phyloP scores from a whole-genome alignment of 2,113 vertebrate genomes.

The Sakesphorus luctuosus region DNA sequence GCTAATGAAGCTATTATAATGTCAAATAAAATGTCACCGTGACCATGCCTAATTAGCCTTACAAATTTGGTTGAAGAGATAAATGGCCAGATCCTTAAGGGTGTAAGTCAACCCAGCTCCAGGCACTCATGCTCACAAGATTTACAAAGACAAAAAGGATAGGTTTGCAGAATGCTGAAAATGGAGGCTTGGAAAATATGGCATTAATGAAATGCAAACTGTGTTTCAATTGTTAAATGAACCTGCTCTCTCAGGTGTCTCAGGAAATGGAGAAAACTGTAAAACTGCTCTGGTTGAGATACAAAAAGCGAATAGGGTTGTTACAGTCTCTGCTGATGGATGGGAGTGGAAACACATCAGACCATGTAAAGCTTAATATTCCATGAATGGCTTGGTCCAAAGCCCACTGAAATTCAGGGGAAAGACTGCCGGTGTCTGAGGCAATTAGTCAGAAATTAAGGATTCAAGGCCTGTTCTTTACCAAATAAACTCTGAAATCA shows the following conservation, averaged over 20 bases:
- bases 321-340: background rate
- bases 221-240: constrained; percentile 35
- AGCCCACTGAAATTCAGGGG: background rate
- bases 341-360: background rate
- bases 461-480: background rate
- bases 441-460: background rate
- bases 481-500: background rate
- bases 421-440: background rate
- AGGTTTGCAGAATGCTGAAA: background rate
- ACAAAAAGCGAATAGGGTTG: background rate
- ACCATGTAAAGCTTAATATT: constrained; percentile 19
- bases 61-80: constrained; percentile 43
- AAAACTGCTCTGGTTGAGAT: background rate
- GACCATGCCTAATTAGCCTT: constrained; percentile 59
- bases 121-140: background rate
- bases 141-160: background rate
- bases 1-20: constrained; percentile 40
- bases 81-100: constrained; percentile 24
- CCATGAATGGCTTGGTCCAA: background rate
- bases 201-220: background rate
- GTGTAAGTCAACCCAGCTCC: background rate
- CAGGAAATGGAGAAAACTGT: background rate
- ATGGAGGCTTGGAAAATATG: background rate
- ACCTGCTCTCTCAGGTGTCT: constrained; percentile 27
- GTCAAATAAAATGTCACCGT: constrained; percentile 62